Evolutionary conservation across 2,797 vertebrate species (phyloP).

Genomic region (Rhyacichthys aspro): DNA sequence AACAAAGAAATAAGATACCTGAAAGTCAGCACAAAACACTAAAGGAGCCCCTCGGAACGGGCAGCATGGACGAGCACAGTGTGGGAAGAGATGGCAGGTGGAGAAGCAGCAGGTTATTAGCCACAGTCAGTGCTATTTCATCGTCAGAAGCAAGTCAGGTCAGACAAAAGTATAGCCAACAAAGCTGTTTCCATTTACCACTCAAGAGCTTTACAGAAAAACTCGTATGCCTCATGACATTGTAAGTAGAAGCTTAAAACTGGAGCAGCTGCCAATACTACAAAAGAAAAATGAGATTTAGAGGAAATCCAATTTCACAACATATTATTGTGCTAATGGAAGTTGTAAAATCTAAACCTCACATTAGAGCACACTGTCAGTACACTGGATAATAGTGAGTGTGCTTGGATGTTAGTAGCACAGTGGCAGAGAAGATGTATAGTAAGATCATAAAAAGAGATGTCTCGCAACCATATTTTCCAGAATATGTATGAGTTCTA

Average conservation of each 20-base stretch:
- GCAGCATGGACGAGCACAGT: slow-evolving; percentile 50
- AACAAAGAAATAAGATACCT: slow-evolving; percentile 32
- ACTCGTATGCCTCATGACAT: slow-evolving; percentile 24
- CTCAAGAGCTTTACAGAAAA: slow-evolving; percentile 20
- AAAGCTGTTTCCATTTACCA: slow-evolving; percentile 7
- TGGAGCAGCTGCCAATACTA: slow-evolving; percentile 40
- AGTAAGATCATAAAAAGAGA: no score
- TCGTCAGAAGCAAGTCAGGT: slow-evolving; percentile 11
- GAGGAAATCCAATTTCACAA: slow-evolving; percentile 59
- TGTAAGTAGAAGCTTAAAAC: slow-evolving; percentile 42
- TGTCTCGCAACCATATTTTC: no score
- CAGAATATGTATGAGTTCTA: no score
- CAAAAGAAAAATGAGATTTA: slow-evolving; percentile 57
- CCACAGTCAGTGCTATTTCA: slow-evolving; percentile 31
- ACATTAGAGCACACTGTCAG: no score
- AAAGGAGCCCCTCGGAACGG: slow-evolving; percentile 41
- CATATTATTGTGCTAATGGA: slow-evolving; percentile 39
- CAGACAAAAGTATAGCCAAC: slow-evolving; percentile 18
- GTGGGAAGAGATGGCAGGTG: slow-evolving; percentile 61
- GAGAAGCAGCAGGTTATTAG: slow-evolving; percentile 66
- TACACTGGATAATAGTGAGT: no score
- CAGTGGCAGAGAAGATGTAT: no score
- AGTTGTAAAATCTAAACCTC: slow-evolving; percentile 40
- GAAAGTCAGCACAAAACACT: slow-evolving; percentile 28
- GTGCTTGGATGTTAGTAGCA: no score